Conservation (phyloP, 2,888 invertebrate genomes). For the Acleris cristana region DNA sequence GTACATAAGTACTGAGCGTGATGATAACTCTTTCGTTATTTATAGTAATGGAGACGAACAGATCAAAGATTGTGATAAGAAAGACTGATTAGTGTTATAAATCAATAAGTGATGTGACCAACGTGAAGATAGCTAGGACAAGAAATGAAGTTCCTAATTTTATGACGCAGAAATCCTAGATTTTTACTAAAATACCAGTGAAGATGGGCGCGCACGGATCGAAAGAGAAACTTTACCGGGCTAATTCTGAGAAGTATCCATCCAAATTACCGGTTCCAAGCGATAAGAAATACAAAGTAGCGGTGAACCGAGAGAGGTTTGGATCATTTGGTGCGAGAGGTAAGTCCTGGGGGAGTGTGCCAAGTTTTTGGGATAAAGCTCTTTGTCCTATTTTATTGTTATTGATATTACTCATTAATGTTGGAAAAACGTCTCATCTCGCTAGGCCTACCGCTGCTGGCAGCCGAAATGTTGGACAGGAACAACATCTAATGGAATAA, state of each 20-base stretch:
- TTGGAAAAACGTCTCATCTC: no score
- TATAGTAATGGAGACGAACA: constrained; percentile 31
- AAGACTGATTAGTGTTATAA: constrained; percentile 44
- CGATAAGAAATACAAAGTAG: constrained; percentile 83
- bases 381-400: no score
- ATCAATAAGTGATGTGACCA: constrained; percentile 58
- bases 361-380: no score
- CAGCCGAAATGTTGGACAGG: no score
- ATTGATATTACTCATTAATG: no score
- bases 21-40: constrained; percentile 8
- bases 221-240: constrained; percentile 88
- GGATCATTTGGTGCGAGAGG: constrained; percentile 88
- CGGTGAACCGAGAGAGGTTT: constrained; percentile 87
- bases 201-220: constrained; percentile 91
- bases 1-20: constrained; percentile 19
- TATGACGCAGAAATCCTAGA: constrained; percentile 58
- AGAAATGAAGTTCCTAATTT: constrained; percentile 56
- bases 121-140: constrained; percentile 48
- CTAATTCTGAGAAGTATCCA: constrained; percentile 85
- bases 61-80: constrained; percentile 41
- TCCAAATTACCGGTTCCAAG: constrained; percentile 82
- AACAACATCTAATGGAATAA: no score
- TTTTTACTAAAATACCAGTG: constrained; percentile 63
- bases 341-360: constrained; percentile 54
- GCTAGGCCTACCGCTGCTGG: no score